Conservation (phyloP, 2,113 vertebrate genomes). For the Esox niger region DNA sequence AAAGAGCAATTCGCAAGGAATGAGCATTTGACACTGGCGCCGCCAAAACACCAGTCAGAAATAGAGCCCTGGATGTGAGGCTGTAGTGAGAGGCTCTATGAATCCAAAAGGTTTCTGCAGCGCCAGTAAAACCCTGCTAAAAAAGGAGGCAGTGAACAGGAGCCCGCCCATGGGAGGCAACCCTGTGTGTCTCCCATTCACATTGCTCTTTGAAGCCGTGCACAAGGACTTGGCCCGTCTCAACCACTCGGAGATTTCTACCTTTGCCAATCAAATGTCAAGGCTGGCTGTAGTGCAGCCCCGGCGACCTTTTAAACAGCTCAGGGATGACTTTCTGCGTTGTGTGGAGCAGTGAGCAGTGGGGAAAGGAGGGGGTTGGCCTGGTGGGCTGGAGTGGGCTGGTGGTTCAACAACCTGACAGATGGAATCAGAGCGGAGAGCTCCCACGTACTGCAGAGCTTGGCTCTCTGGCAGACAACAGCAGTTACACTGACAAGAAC, state of each 20-base stretch:
- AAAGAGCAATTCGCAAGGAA: no score
- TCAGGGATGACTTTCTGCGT: slow-evolving; percentile 46
- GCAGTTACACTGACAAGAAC: not conserved
- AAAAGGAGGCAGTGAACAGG: not conserved
- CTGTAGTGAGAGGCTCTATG: not conserved
- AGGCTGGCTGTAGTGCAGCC: slow-evolving; percentile 30
- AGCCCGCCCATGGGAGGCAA: slow-evolving; percentile 6
- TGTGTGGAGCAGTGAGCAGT: slow-evolving; percentile 23
- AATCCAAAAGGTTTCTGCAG: slow-evolving; percentile 6
- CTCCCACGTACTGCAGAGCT: not conserved
- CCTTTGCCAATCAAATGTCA: slow-evolving; percentile 50
- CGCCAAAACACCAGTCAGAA: no score
- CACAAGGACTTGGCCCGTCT: slow-evolving; percentile 14
- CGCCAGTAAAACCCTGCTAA: not conserved
- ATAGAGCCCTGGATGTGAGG: no score
- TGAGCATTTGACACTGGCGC: no score
- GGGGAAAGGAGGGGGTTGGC: not conserved
- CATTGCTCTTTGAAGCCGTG: slow-evolving; percentile 27
- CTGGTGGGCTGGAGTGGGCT: slow-evolving; percentile 1
- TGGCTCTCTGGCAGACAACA: not conserved
- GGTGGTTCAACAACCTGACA: slow-evolving; percentile 15
- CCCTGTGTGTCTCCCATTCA: slow-evolving; percentile 27
- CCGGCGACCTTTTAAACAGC: slow-evolving; percentile 47
- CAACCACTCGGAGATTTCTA: slow-evolving; percentile 21
- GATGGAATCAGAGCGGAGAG: slow-evolving; percentile 8